These are phyloP conservation scores for Tetanocera ferruginea DNA, from an alignment of 2,888 invertebrate genomes.

Conservation along the genomic window DNA sequence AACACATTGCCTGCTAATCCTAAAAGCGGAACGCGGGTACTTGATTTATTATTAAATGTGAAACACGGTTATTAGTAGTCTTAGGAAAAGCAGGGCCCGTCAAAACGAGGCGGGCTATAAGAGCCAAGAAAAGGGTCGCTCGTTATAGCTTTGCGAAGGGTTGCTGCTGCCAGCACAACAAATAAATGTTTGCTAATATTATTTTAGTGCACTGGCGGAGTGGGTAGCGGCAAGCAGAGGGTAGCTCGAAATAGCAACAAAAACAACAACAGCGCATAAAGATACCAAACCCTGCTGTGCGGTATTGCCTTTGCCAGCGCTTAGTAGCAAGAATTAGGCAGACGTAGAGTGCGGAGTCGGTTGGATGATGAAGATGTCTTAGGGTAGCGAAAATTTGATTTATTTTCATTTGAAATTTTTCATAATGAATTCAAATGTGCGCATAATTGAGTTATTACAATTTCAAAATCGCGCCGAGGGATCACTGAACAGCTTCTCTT, in stretches of 20 bases:
- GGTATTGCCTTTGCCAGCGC: background rate
- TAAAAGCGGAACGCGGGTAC: conserved; percentile 17
- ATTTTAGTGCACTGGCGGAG: conserved; percentile 11
- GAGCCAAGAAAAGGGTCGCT: background rate
- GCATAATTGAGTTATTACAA: conserved; percentile 67
- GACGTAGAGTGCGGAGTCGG: no score
- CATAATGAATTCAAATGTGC: conserved; percentile 66
- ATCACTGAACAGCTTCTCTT: background rate
- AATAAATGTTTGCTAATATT: conserved; percentile 19
- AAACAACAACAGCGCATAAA: background rate
- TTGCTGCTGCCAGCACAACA: background rate
- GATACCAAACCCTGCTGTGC: conserved; percentile 10
- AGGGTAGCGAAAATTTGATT: conserved; percentile 35
- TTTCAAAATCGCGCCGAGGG: conserved; percentile 52
- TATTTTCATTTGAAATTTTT: conserved; percentile 34
- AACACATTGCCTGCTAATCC: conserved; percentile 1
- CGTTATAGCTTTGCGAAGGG: background rate
- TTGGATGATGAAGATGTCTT: background rate
- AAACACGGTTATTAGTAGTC: conserved; percentile 29
- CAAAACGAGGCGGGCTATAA: background rate
- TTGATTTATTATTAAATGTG: conserved; percentile 37
- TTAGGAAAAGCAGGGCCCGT: background rate
- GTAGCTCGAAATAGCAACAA: background rate
- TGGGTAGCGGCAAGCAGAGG: background rate
- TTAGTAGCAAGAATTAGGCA: no score